Evolutionary conservation across 2,113 vertebrate genomes (phyloP).

Genomic region (Psilopogon haemacephalus): DNA sequence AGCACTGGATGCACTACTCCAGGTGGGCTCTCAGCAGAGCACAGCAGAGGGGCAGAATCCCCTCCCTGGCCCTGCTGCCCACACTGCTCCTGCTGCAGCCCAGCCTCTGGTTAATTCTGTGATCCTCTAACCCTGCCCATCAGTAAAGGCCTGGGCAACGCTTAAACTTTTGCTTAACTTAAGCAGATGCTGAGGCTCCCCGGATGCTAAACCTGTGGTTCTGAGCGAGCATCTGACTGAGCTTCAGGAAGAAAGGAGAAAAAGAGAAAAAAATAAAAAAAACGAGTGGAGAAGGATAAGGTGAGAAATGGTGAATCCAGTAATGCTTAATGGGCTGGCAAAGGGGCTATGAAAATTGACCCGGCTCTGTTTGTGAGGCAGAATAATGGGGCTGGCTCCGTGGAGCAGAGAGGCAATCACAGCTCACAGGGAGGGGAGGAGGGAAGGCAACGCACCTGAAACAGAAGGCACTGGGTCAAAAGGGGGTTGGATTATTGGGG

Average conservation of each 20-base stretch:
- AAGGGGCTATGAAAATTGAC: constrained; percentile 50
- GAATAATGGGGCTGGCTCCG: constrained; percentile 22
- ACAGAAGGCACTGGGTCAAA: constrained; percentile 49
- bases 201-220: not conserved
- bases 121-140: fast-evolving
- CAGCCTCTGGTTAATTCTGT: no score
- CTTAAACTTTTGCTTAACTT: not conserved
- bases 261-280: no score
- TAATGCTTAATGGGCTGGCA: not conserved
- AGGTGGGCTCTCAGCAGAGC: no score
- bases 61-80: no score
- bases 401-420: not conserved
- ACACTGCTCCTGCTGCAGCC: no score
- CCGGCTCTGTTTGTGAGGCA: not conserved
- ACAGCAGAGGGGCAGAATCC: no score
- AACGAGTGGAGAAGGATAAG: fast-evolving
- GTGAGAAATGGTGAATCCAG: not conserved
- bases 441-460: constrained; percentile 46
- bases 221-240: fast-evolving
- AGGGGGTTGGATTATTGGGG: constrained; percentile 47
- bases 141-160: fast-evolving
- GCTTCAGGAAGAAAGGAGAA: not conserved
- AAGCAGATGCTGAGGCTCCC: not conserved
- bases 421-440: not conserved
- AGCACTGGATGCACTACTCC: no score